A percentile compares a stretch with the other conserved stretches of the same genome.
Evolutionary conservation across 2,797 vertebrate species (phyloP).

Genomic region (Sebastiscus albofasciatus): DNA sequence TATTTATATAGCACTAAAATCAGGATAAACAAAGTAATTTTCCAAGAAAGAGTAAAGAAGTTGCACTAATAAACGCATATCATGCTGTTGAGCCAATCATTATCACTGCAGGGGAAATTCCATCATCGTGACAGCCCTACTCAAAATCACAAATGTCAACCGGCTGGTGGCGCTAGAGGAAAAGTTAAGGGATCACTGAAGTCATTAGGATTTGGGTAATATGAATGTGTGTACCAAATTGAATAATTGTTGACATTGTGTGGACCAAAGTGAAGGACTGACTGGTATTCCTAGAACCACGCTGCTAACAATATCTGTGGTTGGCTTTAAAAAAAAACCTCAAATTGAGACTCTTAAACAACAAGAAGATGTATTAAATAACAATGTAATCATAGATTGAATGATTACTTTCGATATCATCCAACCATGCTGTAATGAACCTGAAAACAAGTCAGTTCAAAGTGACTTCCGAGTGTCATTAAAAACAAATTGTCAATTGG

Average conservation of each 20-base stretch:
- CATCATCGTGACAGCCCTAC: no score
- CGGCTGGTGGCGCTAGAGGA: no score
- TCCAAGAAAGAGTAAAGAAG: no score
- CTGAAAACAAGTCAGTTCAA: background rate
- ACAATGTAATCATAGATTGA: background rate
- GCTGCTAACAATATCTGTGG: background rate
- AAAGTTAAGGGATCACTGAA: no score
- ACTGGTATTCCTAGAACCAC: background rate
- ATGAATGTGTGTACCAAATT: background rate
- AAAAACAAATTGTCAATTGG: constrained; percentile 13
- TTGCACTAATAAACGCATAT: no score
- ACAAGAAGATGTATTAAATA: background rate
- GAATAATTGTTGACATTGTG: background rate
- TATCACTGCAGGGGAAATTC: no score
- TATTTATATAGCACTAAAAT: no score
- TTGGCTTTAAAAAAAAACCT: background rate
- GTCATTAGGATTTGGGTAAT: background rate
- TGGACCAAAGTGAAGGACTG: background rate
- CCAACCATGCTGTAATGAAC: background rate
- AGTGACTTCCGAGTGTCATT: background rate
- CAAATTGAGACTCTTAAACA: background rate
- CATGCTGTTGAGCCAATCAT: no score
- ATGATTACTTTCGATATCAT: background rate
- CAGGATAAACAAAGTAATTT: no score
- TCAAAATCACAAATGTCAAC: no score